These are phyloP conservation scores for Drosophila pseudoobscura DNA, from an alignment of 1,140 invertebrate species.

Conservation along the genomic window DNA sequence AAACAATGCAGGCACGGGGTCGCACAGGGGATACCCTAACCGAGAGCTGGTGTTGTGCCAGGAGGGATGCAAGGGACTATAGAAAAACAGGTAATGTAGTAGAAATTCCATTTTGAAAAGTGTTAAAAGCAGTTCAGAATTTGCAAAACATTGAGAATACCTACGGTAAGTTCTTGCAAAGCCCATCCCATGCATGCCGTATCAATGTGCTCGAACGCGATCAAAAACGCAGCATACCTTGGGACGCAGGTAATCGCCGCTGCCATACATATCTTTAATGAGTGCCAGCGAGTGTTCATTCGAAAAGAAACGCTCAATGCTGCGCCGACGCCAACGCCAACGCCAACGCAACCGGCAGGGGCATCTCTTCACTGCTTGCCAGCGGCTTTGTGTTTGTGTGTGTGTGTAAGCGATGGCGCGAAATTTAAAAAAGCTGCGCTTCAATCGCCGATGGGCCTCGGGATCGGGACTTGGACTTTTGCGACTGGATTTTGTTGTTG, in stretches of 20 bases:
- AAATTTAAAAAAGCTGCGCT: slow-evolving; percentile 43
- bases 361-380: background rate
- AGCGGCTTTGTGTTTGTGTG: background rate
- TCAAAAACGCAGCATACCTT: background rate
- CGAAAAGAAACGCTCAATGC: slow-evolving; percentile 53
- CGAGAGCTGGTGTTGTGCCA: background rate
- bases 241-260: background rate
- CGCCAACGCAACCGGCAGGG: slow-evolving; percentile 9
- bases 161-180: too few relatives aligned
- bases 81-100: too few relatives aligned
- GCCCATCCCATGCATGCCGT: too few relatives aligned
- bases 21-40: slow-evolving; percentile 21
- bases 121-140: too few relatives aligned
- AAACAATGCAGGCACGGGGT: background rate
- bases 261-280: slow-evolving; percentile 56
- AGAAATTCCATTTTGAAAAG: too few relatives aligned
- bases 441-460: background rate
- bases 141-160: too few relatives aligned
- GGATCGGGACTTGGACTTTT: background rate
- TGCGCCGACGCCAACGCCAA: slow-evolving; percentile 52
- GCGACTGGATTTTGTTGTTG: slow-evolving; percentile 53
- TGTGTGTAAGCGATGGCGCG: slow-evolving; percentile 17
- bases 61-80: too few relatives aligned
- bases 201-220: background rate
- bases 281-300: slow-evolving; percentile 24